Conservation (phyloP, 2,113 vertebrate species). For the Cyphomyrus plagiostoma region DNA sequence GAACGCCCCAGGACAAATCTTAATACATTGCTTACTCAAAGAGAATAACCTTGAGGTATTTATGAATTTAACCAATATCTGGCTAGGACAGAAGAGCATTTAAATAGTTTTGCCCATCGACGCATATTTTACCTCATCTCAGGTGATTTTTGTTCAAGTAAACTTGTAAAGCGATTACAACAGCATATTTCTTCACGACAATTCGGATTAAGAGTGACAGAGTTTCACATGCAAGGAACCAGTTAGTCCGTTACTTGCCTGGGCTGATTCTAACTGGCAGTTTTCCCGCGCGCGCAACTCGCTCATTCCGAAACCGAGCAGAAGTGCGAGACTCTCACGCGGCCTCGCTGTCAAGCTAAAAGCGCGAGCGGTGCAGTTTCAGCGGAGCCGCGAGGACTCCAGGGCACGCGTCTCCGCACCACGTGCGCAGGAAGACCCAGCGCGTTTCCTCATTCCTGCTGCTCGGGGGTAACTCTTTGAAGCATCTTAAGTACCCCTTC, state of each 20-base stretch:
- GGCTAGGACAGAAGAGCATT: background rate
- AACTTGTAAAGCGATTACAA: background rate
- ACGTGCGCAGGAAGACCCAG: background rate
- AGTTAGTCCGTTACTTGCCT: background rate
- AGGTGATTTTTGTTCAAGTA: background rate
- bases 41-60: background rate
- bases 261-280: background rate
- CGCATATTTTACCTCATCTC: background rate
- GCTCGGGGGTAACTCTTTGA: background rate
- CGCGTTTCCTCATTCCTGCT: background rate
- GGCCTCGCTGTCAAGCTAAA: background rate
- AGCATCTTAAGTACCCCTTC: background rate
- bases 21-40: slow-evolving; percentile 38
- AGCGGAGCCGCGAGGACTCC: background rate
- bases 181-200: background rate
- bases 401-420: background rate
- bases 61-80: background rate
- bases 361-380: background rate
- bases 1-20: slow-evolving; percentile 44
- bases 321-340: background rate
- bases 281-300: background rate
- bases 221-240: background rate
- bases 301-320: slow-evolving; percentile 3
- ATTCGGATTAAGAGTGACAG: background rate
- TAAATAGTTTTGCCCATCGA: background rate